Evolutionary conservation across 2,888 invertebrate species (phyloP).

Genomic region (Tetropium fuscum): DNA sequence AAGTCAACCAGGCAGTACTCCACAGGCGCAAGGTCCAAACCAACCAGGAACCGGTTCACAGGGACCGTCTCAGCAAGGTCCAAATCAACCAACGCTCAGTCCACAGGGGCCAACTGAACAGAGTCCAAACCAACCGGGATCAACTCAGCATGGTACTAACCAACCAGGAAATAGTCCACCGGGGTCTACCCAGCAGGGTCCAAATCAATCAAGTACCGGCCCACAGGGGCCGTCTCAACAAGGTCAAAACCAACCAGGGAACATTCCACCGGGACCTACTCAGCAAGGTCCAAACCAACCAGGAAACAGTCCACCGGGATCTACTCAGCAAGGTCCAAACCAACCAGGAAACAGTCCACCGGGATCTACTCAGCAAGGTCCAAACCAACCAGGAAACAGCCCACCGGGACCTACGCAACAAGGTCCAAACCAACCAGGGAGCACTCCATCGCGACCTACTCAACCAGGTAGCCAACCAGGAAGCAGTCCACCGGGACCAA

Average conservation of each 20-base stretch:
- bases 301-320: neutral
- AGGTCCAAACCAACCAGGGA: slow-evolving; percentile 18
- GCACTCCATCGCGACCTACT: slow-evolving; percentile 17
- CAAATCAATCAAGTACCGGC: neutral
- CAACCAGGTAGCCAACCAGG: slow-evolving; percentile 27
- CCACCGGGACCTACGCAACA: slow-evolving; percentile 57
- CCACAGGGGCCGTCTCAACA: slow-evolving; percentile 27
- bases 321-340: slow-evolving; percentile 18
- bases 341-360: slow-evolving; percentile 33
- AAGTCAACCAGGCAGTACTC: neutral
- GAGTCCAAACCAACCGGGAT: slow-evolving; percentile 34
- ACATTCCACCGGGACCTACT: slow-evolving; percentile 5
- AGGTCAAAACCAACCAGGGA: slow-evolving; percentile 19
- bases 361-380: slow-evolving; percentile 28
- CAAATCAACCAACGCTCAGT: slow-evolving; percentile 10
- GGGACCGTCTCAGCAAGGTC: slow-evolving; percentile 22
- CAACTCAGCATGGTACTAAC: slow-evolving; percentile 26
- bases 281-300: slow-evolving; percentile 19
- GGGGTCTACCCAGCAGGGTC: slow-evolving; percentile 14
- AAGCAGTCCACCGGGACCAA: neutral
- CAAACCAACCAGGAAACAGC: slow-evolving; percentile 32
- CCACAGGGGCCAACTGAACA: slow-evolving; percentile 15
- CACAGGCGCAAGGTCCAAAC: slow-evolving; percentile 13
- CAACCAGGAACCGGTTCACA: slow-evolving; percentile 27
- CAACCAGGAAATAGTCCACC: slow-evolving; percentile 20